Evolutionary conservation across 1,140 invertebrate genomes (phyloP), one percentile per base, ranked within the genome.

Genomic region (Zaprionus tsacasi): DNA sequence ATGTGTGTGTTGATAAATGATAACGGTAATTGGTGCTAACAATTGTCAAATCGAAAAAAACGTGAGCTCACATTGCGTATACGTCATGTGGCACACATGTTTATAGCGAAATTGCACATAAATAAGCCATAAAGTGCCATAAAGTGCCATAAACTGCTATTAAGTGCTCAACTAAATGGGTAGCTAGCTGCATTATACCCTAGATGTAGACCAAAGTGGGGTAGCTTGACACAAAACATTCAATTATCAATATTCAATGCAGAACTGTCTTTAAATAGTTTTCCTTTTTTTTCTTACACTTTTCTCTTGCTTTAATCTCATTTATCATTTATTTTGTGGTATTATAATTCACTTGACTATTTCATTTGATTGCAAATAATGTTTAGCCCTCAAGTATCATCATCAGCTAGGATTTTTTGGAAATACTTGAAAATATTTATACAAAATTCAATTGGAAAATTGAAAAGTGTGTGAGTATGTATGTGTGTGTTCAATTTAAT

Each of bases 21-120:
- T 79, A 87, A 69, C 71, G 63, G 72, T 87, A 87, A 88, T 88
- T 82, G 83, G 55, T 74, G 70, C 66, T 75, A 67, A 80, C 82
- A 87, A 80, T 69, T 87, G 70, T 75, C 73, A 79, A 79, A 71
- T 79, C 55, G 65, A 54, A 6, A n/a, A 30, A 30, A 55, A 27
- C 6, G 15, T 35, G 4, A 27, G 17, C 21, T 38, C 33, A 48
- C 38, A 70, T 36, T 59, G 25, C 25, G 40, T 60, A 69, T 55
- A 63, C 38, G 8, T 6, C 38, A 52, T 36, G 50, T 33, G 43
- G 54, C 52, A 64, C 27, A 82, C 25, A 58, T 43, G 15, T 50
- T 10, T 35, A 58, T 50, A 60, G 48, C 33, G 43, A 80, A 70
- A 76, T 75, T 54, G 57, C 50, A 58, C 27, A 38, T 35, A 72